A percentile compares a stretch with the other conserved stretches of the same genome.
Evolutionary conservation across 2,888 invertebrate species (phyloP).

Genomic region (Hirtodrosophila alboralis): DNA sequence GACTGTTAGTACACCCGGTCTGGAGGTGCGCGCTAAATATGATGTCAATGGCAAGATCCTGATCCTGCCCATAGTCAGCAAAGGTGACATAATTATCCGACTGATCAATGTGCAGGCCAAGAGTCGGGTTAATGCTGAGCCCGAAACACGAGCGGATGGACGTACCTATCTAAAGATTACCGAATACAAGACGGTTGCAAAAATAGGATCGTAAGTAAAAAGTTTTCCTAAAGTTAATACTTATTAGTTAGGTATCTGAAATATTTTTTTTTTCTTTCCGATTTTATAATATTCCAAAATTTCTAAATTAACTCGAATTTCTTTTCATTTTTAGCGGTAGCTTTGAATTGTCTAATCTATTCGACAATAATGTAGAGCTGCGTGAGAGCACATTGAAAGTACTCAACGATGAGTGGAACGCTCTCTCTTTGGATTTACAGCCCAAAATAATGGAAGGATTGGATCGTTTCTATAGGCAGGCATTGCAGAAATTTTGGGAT

Average conservation of each 20-base stretch:
- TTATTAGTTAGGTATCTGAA: background rate
- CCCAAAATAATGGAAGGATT: slow-evolving; percentile 55
- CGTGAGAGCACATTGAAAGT: slow-evolving; percentile 68
- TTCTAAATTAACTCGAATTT: too few relatives aligned
- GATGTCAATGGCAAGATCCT: slow-evolving; percentile 67
- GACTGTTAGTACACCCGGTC: slow-evolving; percentile 5
- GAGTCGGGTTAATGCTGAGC: slow-evolving; percentile 24
- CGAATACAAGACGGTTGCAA: slow-evolving; percentile 48
- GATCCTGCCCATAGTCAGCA: slow-evolving; percentile 64
- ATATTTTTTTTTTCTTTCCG: background rate
- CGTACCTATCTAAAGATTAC: slow-evolving; percentile 51
- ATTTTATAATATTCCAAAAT: background rate
- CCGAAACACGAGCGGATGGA: slow-evolving; percentile 57
- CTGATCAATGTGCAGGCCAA: slow-evolving; percentile 42
- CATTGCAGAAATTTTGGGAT: slow-evolving; percentile 45
- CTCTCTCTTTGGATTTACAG: slow-evolving; percentile 60
- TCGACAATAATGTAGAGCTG: slow-evolving; percentile 62
- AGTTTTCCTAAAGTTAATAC: too few relatives aligned
- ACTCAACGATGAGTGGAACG: slow-evolving; percentile 67
- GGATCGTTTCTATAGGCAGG: slow-evolving; percentile 8
- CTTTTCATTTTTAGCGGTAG: slow-evolving; percentile 49
- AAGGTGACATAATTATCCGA: slow-evolving; percentile 51
- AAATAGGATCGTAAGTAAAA: slow-evolving; percentile 53
- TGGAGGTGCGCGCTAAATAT: slow-evolving; percentile 62
- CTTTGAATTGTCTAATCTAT: slow-evolving; percentile 68